A percentile compares a stretch with the other conserved stretches of the same genome.
These are phyloP conservation scores for Erythrocercus mccallii DNA, from an alignment of 2,113 vertebrate genomes.

Conservation along the genomic window DNA sequence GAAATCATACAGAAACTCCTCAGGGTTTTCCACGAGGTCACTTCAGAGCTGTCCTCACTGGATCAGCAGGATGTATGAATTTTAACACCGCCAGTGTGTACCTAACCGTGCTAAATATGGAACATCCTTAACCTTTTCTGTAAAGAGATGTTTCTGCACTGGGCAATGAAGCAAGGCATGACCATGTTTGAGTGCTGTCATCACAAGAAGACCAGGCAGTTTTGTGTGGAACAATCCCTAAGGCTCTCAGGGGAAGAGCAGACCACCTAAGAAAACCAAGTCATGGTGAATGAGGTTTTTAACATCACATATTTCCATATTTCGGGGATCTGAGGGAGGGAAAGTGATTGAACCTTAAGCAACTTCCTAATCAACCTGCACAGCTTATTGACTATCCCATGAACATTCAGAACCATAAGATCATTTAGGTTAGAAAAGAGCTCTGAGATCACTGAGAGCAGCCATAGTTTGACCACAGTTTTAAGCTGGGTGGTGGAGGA, in stretches of 20 bases:
- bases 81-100: background rate
- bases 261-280: background rate
- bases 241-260: background rate
- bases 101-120: background rate
- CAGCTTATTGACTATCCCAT: background rate
- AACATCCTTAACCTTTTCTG: background rate
- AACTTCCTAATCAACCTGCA: background rate
- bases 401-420: background rate
- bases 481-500: background rate
- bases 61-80: background rate
- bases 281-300: background rate
- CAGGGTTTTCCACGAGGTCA: background rate
- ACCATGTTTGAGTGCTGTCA: background rate
- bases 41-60: background rate
- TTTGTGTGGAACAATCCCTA: background rate
- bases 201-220: background rate
- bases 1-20: background rate
- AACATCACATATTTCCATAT: background rate
- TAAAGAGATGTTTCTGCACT: background rate
- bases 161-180: background rate
- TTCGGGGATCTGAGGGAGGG: background rate
- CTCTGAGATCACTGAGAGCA: background rate
- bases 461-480: background rate
- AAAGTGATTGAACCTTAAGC: background rate
- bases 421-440: background rate